Base-by-base conservation (phyloP, 2,113 vertebrate genomes). In the Alaudala cheleensis region DNA sequence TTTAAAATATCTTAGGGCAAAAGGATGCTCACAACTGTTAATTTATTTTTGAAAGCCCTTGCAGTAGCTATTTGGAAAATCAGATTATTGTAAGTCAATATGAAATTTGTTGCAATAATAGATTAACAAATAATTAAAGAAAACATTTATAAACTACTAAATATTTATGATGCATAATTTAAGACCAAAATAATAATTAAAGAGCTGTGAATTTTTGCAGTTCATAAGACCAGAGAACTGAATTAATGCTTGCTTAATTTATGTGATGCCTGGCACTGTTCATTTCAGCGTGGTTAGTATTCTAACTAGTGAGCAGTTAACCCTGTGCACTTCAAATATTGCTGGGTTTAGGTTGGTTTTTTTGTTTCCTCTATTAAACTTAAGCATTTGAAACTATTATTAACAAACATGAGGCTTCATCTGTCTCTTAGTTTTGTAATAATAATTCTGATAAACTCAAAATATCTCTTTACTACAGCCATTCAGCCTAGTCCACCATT, bases 91-190 rank as follows among this genome's bases (percentile, higher is more conserved):
- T 23, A 72, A 76, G 3, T 20, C 19, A 87, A 33, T 39, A 14
- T 31, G 51, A 5, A 39, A 9, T 61, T 26, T 90, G 5, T 61
- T 76, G 51, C 26, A 79, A 58, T 45, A 91, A 50, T 33, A 79
- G 9, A 17, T 79, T 89, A 79, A 85, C 16, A 89, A 86, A 89
- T 51, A 3, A 81, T 66, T 93, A 74, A 60, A 71, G 33, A 84
- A 95, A 91, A 72, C 2, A 50, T 51, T 71, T 78, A 71, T 85
- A 79, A 87, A 65, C 28, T 67, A 33, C 19, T 92, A 80, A 85
- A 82, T 85, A 94, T 92, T 87, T 82, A 88, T 71, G 14, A 72
- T 37, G 12, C 12, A 54, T 65, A 81, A 82, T 61, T 80, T 67
- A 61, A 69, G 62, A 89, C 17, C 4, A 77, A 72, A 76, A 62